Conservation (phyloP, 2,113 vertebrate genomes). For the Ciconia maguari region DNA sequence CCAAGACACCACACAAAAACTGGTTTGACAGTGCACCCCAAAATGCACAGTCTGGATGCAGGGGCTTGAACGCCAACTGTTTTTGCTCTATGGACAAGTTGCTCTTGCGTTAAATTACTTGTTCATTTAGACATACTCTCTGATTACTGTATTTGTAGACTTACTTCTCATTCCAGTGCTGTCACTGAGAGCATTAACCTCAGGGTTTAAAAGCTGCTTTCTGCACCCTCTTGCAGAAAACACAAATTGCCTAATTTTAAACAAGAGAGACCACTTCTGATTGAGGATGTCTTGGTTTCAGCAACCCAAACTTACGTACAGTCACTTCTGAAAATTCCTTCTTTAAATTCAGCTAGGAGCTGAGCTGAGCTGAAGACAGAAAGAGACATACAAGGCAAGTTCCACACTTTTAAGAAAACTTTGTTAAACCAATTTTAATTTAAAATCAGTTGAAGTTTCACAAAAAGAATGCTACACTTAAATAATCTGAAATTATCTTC, state of each 20-base stretch:
- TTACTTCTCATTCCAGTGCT: neutral
- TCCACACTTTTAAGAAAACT: neutral
- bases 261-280: neutral
- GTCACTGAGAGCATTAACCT: neutral
- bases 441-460: neutral
- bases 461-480: neutral
- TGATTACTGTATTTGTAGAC: neutral
- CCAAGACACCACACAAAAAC: neutral
- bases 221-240: neutral
- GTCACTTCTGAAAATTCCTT: neutral
- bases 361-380: neutral
- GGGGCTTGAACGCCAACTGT: neutral
- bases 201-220: neutral
- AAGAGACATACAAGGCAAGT: neutral
- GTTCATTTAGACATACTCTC: neutral
- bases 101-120: neutral
- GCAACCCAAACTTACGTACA: neutral
- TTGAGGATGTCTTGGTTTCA: neutral
- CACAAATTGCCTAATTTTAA: neutral
- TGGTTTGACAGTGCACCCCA: neutral
- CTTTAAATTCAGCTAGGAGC: neutral
- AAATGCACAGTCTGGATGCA: neutral
- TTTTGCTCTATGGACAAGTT: neutral
- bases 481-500: neutral
- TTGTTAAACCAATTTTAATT: neutral